Percentiles rank a stretch among this genome's conserved stretches.
Evolutionary conservation across 2,113 vertebrate species (phyloP).

Genomic region (Semnornis frantzii): DNA sequence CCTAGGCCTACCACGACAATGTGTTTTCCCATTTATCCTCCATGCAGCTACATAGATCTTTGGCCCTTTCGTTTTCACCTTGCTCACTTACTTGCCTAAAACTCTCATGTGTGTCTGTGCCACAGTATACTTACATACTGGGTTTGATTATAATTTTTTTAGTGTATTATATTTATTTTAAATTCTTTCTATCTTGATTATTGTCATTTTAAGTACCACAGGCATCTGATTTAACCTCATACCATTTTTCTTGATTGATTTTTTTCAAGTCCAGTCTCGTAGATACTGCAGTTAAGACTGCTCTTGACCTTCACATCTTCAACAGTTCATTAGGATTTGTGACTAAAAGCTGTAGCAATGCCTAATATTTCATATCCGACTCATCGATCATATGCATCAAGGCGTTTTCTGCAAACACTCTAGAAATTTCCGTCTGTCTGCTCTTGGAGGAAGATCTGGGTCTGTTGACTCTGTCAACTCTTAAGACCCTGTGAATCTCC

Average conservation of each 20-base stretch:
- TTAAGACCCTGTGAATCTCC: too few relatives aligned
- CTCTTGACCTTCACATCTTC: not conserved
- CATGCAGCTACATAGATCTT: not conserved
- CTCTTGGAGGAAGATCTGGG: too few relatives aligned
- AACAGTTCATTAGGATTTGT: not conserved
- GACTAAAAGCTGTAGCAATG: not conserved
- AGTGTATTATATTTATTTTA: not conserved
- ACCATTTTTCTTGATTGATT: not conserved
- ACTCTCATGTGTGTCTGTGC: not conserved
- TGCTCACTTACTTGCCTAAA: not conserved
- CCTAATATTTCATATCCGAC: not conserved
- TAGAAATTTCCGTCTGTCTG: not conserved
- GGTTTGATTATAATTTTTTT: not conserved
- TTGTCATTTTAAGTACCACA: not conserved
- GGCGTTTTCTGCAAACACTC: not conserved
- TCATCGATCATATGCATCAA: not conserved
- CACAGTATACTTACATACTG: not conserved
- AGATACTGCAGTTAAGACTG: not conserved
- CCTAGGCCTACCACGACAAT: too few relatives aligned
- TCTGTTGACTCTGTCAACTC: not conserved
- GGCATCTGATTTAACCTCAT: not conserved
- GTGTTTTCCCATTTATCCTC: not conserved
- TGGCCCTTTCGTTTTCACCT: not conserved
- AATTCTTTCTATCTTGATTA: not conserved
- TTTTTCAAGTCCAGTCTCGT: not conserved